phyloP scores from a whole-genome alignment of 2,797 vertebrate genomes.

The Lutjanus campechanus region DNA sequence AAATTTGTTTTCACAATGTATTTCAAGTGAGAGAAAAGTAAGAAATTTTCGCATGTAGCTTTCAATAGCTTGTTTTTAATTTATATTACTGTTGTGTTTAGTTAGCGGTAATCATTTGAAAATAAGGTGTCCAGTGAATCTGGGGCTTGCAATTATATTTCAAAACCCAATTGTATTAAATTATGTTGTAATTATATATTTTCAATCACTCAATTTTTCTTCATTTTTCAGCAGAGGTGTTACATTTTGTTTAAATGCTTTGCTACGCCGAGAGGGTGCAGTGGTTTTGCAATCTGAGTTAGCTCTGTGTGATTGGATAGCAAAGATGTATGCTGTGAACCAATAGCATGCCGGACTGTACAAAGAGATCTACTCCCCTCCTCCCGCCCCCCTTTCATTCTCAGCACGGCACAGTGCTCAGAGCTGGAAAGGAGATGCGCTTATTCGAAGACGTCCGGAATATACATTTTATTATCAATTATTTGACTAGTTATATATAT shows the following conservation, averaged over 20 bases:
- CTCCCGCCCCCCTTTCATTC: constrained; percentile 53
- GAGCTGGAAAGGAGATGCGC: constrained; percentile 49
- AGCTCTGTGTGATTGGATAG: constrained; percentile 48
- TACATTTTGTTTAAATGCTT: background rate
- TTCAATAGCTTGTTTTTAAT: no score
- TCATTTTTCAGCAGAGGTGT: no score
- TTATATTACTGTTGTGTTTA: no score
- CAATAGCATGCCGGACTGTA: constrained; percentile 64
- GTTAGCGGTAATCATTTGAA: no score
- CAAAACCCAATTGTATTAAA: no score
- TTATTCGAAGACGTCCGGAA: constrained; percentile 15
- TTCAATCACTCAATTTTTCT: no score
- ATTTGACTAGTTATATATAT: background rate
- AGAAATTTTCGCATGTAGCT: no score
- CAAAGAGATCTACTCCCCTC: constrained; percentile 81
- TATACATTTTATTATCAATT: background rate
- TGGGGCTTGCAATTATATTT: no score
- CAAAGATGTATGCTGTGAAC: constrained; percentile 6
- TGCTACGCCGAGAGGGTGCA: background rate
- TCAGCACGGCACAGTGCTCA: constrained; percentile 39
- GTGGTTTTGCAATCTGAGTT: constrained; percentile 33
- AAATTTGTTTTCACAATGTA: no score
- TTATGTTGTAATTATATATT: no score
- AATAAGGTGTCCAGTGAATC: no score
- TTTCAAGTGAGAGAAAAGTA: no score